phyloP scores from a whole-genome alignment of 1,140 invertebrate species.

The Polyergus mexicanus region DNA sequence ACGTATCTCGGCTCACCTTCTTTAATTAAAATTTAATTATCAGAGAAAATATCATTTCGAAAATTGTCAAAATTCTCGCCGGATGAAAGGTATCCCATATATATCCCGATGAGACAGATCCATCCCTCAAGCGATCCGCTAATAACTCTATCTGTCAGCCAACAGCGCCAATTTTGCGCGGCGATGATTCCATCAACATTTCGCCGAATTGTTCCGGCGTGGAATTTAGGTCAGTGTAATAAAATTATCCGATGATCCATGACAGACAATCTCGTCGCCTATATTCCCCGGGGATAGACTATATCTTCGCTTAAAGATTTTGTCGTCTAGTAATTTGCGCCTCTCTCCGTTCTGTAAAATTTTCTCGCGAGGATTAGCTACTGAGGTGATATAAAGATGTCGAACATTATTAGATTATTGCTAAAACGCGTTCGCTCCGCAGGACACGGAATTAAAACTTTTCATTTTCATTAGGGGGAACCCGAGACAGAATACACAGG shows the following conservation, averaged over 20 bases:
- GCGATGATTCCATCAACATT: slow-evolving; percentile 33
- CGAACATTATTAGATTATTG: slow-evolving; percentile 28
- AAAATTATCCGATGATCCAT: slow-evolving; percentile 23
- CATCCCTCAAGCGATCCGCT: background rate
- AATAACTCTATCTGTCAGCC: slow-evolving; percentile 26
- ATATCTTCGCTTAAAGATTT: slow-evolving; percentile 5
- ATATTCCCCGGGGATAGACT: background rate
- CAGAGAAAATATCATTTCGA: too few species aligned
- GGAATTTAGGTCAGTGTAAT: slow-evolving; percentile 17
- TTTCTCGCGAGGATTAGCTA: background rate
- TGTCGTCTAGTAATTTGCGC: background rate
- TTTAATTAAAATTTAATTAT: background rate
- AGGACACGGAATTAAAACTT: slow-evolving; percentile 49
- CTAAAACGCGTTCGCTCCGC: slow-evolving; percentile 16
- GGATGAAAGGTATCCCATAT: background rate
- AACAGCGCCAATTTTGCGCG: slow-evolving; percentile 15
- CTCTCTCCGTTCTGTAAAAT: background rate
- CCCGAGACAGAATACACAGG: slow-evolving; percentile 29
- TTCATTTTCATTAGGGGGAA: slow-evolving; percentile 47
- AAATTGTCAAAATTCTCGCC: background rate
- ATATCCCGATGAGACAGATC: background rate
- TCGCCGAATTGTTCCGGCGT: slow-evolving; percentile 9
- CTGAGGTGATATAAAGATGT: background rate
- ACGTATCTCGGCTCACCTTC: background rate
- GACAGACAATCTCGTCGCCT: background rate